Base-by-base conservation (phyloP, 2,797 vertebrate species). In the Eulemur rubriventer region DNA sequence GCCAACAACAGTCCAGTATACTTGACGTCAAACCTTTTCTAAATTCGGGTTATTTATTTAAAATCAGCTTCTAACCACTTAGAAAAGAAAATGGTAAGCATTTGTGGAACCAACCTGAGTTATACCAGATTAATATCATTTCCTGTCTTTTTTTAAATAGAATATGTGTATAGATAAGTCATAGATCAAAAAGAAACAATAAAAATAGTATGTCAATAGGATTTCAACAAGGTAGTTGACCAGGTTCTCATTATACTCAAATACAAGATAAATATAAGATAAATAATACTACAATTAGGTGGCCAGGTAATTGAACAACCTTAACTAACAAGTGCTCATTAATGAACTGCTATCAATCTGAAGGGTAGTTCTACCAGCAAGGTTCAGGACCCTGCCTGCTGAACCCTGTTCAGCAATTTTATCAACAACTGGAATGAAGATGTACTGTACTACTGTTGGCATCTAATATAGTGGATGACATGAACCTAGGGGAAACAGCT, bases 31-130 rank as follows among this genome's bases (percentile, higher is more conserved):
- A 65, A 86, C 73, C 79, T 96, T 92, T 86, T 33, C 89, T 95
- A 97, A 93, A 94, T 92, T 35, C 65, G 73, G 50, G 50, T 72
- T 55, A 63, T 81, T 92, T 73, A 91, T 61, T 97, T 80, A 10
- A 95, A 90, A 94, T 73, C 12, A 63, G 50, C 35, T 78, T 81
- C 78, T 72, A 79, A 59, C 28, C 50, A 35, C 57, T 91, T 83
- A 67, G 52, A 81, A 94, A 96, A 83, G 38, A 78, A 90, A 93
- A 55, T 61, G 46, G 65, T 80, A 94, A 94, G 73, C 63, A 65
- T 63, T 52, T 80, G 26, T 87, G 59, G 38, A 83, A 67, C 14
- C 65, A 73, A 89, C 26, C 82, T 85, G 30, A 73, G 26, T 55
- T 93, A 80, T 22, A 79, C 7, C 14, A 88, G 52, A 81, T 38